A percentile compares a stretch with the other conserved stretches of the same genome.
Evolutionary conservation across 2,888 invertebrate genomes (phyloP).

Genomic region (Hipparchia semele): DNA sequence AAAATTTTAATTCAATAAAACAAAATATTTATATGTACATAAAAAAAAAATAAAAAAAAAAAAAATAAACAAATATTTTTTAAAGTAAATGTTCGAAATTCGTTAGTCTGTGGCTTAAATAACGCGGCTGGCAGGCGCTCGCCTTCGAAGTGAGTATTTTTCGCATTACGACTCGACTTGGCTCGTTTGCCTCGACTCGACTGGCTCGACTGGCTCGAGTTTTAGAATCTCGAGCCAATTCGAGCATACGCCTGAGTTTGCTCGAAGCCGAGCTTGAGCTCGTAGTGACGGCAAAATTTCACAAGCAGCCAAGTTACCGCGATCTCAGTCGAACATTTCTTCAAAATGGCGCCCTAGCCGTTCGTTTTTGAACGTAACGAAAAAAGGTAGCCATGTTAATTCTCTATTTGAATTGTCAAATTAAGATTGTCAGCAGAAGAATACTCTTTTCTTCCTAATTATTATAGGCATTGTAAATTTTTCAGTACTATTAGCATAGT

Average conservation of each 20-base stretch:
- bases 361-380: constrained; percentile 49
- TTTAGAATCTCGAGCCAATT: constrained; percentile 42
- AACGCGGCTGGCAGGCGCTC: constrained; percentile 46
- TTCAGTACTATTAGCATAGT: no score
- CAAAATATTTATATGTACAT: neutral
- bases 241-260: constrained; percentile 33
- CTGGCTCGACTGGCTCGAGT: constrained; percentile 37
- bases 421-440: neutral
- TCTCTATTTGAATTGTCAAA: constrained; percentile 2
- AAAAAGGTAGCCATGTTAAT: constrained; percentile 44
- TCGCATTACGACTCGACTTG: constrained; percentile 46
- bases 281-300: constrained; percentile 56
- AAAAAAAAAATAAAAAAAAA: no score
- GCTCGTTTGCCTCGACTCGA: constrained; percentile 37
- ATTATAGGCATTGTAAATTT: no score
- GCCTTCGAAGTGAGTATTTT: constrained; percentile 47
- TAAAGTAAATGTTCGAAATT: constrained; percentile 16
- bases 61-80: neutral
- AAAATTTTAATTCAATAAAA: neutral
- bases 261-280: constrained; percentile 34
- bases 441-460: neutral
- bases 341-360: constrained; percentile 46
- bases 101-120: constrained; percentile 45
- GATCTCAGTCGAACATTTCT: constrained; percentile 46
- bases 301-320: constrained; percentile 53